A percentile compares a stretch with the other conserved stretches of the same genome.
phyloP scores from a whole-genome alignment of 37 sponge, comb jelly and placozoan species.

The Aphrocallistes beatrix region DNA sequence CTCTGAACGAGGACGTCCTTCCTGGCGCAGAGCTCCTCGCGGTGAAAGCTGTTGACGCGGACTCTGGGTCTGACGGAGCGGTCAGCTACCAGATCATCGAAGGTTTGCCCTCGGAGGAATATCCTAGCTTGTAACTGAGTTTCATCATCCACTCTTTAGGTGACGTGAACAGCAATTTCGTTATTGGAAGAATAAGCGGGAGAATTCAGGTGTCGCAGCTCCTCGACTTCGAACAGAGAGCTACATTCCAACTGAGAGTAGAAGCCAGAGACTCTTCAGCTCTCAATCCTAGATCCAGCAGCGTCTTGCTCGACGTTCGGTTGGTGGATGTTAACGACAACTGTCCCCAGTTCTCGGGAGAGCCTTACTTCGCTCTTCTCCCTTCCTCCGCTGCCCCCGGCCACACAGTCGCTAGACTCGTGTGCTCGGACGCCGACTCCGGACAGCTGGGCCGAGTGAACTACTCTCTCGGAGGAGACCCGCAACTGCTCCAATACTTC shows the following conservation, averaged over 20 bases:
- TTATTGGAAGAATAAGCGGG: not conserved
- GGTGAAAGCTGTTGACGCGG: not conserved
- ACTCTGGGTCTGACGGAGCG: not conserved
- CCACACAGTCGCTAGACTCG: not conserved
- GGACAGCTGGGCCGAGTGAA: not conserved
- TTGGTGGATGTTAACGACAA: not conserved
- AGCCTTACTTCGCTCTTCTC: not conserved
- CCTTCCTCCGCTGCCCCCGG: not conserved
- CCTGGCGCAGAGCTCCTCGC: not conserved
- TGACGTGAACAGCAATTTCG: not conserved
- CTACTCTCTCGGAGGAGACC: not conserved
- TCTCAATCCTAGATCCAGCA: not conserved
- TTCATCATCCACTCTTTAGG: not conserved
- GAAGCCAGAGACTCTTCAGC: not conserved
- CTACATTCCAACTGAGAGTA: not conserved
- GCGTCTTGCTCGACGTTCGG: not conserved
- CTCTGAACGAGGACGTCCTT: not conserved
- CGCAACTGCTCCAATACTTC: not conserved
- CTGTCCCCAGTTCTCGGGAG: not conserved
- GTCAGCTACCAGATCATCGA: not conserved
- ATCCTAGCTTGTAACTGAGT: not conserved
- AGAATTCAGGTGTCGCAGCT: not conserved
- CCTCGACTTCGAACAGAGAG: not conserved
- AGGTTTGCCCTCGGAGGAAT: not conserved
- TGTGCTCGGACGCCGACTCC: not conserved